Conservation (phyloP, 2,113 vertebrate species). For the Perognathus longimembris region DNA sequence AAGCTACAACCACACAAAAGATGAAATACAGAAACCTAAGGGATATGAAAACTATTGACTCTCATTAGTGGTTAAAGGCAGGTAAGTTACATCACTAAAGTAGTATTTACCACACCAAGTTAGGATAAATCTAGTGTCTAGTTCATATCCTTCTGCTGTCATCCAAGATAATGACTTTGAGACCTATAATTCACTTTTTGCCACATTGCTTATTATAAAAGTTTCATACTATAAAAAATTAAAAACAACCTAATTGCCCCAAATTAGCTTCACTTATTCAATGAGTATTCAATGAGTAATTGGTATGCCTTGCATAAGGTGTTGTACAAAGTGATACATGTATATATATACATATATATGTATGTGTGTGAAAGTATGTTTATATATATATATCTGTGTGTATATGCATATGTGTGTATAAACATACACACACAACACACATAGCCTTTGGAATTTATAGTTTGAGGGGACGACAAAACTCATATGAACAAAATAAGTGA, state of each 20-base stretch:
- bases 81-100: not conserved
- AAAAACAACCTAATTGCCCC: conserved; percentile 22
- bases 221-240: not conserved
- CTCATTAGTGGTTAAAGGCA: conserved; percentile 21
- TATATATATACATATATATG: no score
- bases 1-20: conserved; percentile 15
- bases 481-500: conserved; percentile 13
- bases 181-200: not conserved
- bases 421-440: not conserved
- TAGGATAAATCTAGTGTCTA: not conserved
- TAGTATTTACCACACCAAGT: conserved; percentile 23
- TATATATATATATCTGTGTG: not conserved
- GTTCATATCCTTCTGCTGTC: not conserved
- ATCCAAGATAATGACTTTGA: not conserved
- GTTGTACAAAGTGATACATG: not conserved
- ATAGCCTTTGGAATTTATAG: not conserved
- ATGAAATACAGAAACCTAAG: conserved; percentile 48
- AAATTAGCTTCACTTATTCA: conserved; percentile 32
- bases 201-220: not conserved
- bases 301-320: not conserved
- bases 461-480: not conserved
- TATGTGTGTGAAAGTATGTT: no score
- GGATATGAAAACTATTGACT: conserved; percentile 6
- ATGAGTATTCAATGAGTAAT: not conserved
- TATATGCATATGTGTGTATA: no score